Evolutionary conservation across 2,888 invertebrate genomes (phyloP).

Genomic region (Linnaemya vulpina): DNA sequence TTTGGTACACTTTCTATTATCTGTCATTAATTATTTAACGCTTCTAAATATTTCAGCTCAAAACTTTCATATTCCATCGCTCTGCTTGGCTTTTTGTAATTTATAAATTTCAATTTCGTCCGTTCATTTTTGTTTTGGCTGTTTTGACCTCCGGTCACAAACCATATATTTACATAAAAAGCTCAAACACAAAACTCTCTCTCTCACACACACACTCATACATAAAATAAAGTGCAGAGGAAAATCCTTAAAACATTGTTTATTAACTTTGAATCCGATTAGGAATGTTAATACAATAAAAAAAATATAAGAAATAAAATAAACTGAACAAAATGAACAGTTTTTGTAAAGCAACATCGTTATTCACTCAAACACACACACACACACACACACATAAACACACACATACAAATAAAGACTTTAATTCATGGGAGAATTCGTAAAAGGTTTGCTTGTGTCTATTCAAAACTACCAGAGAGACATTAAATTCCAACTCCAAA

Average conservation of each 20-base stretch:
- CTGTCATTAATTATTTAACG: not conserved
- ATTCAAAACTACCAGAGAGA: not conserved
- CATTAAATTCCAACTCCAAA: not conserved
- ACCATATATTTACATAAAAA: not conserved
- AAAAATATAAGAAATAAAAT: not conserved
- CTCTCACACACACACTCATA: not conserved
- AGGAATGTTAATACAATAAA: slow-evolving; percentile 51
- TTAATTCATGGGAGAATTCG: not conserved
- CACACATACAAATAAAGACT: too few species aligned
- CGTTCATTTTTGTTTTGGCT: not conserved
- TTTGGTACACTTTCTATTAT: not conserved
- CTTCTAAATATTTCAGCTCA: not conserved
- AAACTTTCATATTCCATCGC: not conserved
- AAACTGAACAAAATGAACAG: slow-evolving; percentile 20
- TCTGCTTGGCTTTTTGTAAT: not conserved
- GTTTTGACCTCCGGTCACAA: slow-evolving; percentile 16
- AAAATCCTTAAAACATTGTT: slow-evolving; percentile 28
- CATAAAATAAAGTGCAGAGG: not conserved
- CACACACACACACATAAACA: too few species aligned
- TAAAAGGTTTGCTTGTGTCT: not conserved
- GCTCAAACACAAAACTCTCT: not conserved
- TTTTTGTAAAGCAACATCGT: not conserved
- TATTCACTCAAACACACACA: not conserved
- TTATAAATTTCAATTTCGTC: not conserved
- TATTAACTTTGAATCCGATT: slow-evolving; percentile 61